phyloP scores from a whole-genome alignment of 64 coral and sea anemone genomes.

The Orbicella faveolata region DNA sequence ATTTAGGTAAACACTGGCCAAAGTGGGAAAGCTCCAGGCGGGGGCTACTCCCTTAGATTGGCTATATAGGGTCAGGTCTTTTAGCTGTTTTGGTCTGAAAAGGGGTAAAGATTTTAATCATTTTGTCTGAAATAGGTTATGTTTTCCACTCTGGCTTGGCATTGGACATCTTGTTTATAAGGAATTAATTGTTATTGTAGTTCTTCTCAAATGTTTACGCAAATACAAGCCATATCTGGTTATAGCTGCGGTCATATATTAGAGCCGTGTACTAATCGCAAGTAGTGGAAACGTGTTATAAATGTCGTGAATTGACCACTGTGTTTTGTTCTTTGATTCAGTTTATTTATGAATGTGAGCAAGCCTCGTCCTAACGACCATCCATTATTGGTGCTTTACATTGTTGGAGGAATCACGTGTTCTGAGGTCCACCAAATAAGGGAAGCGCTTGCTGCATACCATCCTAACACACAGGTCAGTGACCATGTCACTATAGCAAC shows the following conservation, averaged over 20 bases:
- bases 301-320: not conserved
- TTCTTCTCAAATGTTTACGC: too few relatives aligned
- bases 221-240: too few relatives aligned
- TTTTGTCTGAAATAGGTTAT: too few relatives aligned
- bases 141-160: too few relatives aligned
- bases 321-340: slow-evolving; percentile 27
- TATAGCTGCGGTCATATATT: too few relatives aligned
- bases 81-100: too few relatives aligned
- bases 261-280: too few relatives aligned
- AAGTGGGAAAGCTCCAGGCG: too few relatives aligned
- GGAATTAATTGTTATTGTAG: too few relatives aligned
- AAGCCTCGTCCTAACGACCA: slow-evolving; percentile 89
- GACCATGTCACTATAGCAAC: not conserved
- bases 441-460: slow-evolving; percentile 73
- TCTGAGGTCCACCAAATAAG: slow-evolving; percentile 91
- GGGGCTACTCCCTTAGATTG: too few relatives aligned
- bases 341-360: slow-evolving; percentile 97
- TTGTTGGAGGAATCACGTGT: slow-evolving; percentile 94
- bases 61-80: too few relatives aligned
- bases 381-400: slow-evolving; percentile 80
- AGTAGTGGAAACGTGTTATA: not conserved
- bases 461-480: slow-evolving; percentile 81
- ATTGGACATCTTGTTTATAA: not conserved
- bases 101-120: too few relatives aligned
- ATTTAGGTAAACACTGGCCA: slow-evolving; percentile 67